Conservation (phyloP, 2,113 vertebrate genomes). For the Corydoras maculifer region DNA sequence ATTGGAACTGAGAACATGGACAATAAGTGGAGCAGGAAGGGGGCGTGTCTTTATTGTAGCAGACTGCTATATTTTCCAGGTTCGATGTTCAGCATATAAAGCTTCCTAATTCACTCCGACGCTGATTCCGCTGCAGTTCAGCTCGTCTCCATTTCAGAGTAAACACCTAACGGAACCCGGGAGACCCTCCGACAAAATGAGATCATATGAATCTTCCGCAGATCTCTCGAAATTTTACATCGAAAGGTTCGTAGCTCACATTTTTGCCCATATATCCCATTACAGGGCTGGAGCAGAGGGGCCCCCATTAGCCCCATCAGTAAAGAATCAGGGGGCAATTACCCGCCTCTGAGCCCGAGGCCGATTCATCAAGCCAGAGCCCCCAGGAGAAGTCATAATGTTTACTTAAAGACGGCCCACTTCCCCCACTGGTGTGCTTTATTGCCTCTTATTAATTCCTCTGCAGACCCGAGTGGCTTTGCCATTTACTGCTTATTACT, state of each 20-base stretch:
- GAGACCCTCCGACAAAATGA: neutral
- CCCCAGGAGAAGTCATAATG: slow-evolving; percentile 61
- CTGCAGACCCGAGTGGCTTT: slow-evolving; percentile 54
- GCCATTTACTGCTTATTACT: slow-evolving; percentile 67
- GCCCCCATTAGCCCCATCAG: slow-evolving; percentile 63
- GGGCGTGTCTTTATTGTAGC: too few relatives aligned
- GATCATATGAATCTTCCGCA: neutral
- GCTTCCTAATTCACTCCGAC: too few relatives aligned
- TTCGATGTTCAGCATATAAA: too few relatives aligned
- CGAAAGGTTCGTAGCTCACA: slow-evolving; percentile 5
- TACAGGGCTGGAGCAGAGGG: slow-evolving; percentile 56
- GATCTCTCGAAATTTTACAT: slow-evolving; percentile 11
- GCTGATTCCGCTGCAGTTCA: too few relatives aligned
- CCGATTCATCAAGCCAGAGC: slow-evolving; percentile 60
- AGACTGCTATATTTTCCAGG: too few relatives aligned
- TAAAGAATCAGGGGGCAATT: slow-evolving; percentile 67
- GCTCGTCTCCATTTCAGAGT: too few relatives aligned
- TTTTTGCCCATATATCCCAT: slow-evolving; percentile 55
- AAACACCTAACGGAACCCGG: too few relatives aligned
- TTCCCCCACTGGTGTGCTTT: slow-evolving; percentile 59
- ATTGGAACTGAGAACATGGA: too few relatives aligned
- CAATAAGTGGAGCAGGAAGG: too few relatives aligned
- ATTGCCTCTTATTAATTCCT: slow-evolving; percentile 65
- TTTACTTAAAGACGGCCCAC: slow-evolving; percentile 61
- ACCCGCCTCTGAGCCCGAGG: slow-evolving; percentile 54